Evolutionary conservation across 2,113 vertebrate species (phyloP).

Genomic region (Acanthochromis polyacanthus): DNA sequence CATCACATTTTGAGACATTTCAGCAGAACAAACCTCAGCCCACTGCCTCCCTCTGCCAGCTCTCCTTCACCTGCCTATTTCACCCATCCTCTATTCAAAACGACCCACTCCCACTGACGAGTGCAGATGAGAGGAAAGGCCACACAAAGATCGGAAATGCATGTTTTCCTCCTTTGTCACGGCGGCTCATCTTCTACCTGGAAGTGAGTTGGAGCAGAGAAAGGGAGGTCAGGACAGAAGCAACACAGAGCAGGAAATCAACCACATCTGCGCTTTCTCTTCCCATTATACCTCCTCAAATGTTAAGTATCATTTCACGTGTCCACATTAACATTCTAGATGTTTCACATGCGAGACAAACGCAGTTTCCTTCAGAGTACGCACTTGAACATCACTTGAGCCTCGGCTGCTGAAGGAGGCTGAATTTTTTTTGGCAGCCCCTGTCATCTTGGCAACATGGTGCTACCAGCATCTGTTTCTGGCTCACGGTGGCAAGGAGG

Average conservation of each 20-base stretch:
- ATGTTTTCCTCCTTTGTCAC: slow-evolving; percentile 18
- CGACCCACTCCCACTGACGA: slow-evolving; percentile 45
- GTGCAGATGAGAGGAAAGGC: slow-evolving; percentile 44
- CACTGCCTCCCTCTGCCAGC: slow-evolving; percentile 39
- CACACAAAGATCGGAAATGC: slow-evolving; percentile 26
- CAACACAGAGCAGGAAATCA: slow-evolving; percentile 17
- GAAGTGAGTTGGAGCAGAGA: background rate
- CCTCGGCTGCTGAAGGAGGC: slow-evolving; percentile 57
- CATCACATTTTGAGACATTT: slow-evolving; percentile 13
- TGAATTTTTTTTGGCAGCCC: slow-evolving; percentile 61
- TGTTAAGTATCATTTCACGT: slow-evolving; percentile 16
- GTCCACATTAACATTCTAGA: slow-evolving; percentile 15
- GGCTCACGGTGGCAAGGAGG: slow-evolving; percentile 55
- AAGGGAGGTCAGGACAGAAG: background rate
- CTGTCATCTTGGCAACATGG: slow-evolving; percentile 64
- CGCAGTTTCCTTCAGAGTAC: slow-evolving; percentile 42
- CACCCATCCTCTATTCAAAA: slow-evolving; percentile 28
- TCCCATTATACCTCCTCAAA: slow-evolving; percentile 22
- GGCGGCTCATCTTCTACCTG: slow-evolving; percentile 36
- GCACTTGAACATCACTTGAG: slow-evolving; percentile 57
- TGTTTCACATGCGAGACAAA: slow-evolving; percentile 36
- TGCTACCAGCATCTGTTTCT: slow-evolving; percentile 73
- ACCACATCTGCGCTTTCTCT: slow-evolving; percentile 26
- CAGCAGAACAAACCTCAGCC: slow-evolving; percentile 25
- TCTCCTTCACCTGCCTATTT: slow-evolving; percentile 47